Conservation (phyloP, 2,113 vertebrate genomes). For the cat (Felis catus) region F.catus_Fca126_mat1.0 CM031418.1:113417001-113417500, state of each 20-base stretch:
- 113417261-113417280: constrained; percentile 68
- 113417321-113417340: constrained; percentile 14
- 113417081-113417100: not conserved
- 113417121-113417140: not conserved
- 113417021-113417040: constrained; percentile 6
- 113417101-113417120: not conserved
- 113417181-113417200: constrained; percentile 44
- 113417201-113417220: constrained; percentile 44
- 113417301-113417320: constrained; percentile 42
- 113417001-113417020: not conserved
- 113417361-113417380: constrained; percentile 28
- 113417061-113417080: not conserved
- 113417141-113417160: not conserved
- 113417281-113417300: constrained; percentile 47
- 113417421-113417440: constrained; percentile 37
- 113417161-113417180: not conserved
- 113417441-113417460: not conserved
- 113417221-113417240: constrained; percentile 24
- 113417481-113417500: not conserved
- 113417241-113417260: constrained; percentile 30
- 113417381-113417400: not conserved
- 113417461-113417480: constrained; percentile 24
- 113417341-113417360: not conserved
- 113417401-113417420: not conserved
- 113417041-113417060: not conserved